A percentile compares a stretch with the other conserved stretches of the same genome.
These are phyloP conservation scores for Ptychoptera albimana DNA, from an alignment of 2,888 invertebrate genomes.

Conservation along the genomic window DNA sequence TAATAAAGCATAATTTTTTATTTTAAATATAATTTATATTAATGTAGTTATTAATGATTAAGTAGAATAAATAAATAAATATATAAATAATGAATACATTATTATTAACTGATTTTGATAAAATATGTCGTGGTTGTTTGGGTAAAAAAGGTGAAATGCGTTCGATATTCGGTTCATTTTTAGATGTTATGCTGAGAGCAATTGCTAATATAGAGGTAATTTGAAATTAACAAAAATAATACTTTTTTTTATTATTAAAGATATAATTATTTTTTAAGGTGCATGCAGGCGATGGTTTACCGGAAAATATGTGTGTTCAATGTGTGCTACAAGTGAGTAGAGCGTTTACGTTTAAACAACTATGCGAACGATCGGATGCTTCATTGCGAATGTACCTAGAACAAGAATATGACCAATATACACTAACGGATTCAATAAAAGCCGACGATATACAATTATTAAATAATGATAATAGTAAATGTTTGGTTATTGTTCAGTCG, in stretches of 20 bases:
- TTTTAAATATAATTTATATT: no score
- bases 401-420: neutral
- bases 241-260: neutral
- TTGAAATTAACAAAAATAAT: neutral
- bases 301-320: conserved; percentile 34
- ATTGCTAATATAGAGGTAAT: conserved; percentile 30
- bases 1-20: no score
- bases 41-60: no score
- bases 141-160: conserved; percentile 32
- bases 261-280: conserved; percentile 23
- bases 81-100: no score
- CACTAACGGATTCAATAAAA: neutral
- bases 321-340: conserved; percentile 34
- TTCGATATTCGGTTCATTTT: conserved; percentile 32
- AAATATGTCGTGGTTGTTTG: conserved; percentile 33
- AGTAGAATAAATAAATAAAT: no score
- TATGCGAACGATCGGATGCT: conserved; percentile 32
- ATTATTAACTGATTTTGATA: conserved; percentile 18
- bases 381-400: conserved; percentile 25
- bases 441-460: neutral
- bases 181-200: conserved; percentile 33
- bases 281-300: conserved; percentile 31
- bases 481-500: no score
- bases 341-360: conserved; percentile 34
- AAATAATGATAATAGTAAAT: no score